Conservation (phyloP, 2,797 vertebrate genomes). For the Calcarius lapponicus region DNA sequence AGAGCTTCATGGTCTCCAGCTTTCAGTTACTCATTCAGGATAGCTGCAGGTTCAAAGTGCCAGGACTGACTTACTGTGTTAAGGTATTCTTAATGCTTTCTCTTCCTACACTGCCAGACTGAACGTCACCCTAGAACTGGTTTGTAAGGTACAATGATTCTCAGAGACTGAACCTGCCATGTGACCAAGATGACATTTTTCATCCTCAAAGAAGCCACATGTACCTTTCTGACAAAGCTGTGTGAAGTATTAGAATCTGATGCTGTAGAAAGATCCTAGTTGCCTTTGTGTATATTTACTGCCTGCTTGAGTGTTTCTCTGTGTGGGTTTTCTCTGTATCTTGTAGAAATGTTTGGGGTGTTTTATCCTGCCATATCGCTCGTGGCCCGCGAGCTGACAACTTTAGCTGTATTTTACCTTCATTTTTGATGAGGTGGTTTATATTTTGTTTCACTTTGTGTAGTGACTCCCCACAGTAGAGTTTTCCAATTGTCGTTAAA, state of each 20-base stretch:
- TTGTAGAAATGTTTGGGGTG: constrained; percentile 95
- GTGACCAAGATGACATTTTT: constrained; percentile 79
- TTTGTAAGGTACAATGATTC: constrained; percentile 63
- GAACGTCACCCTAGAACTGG: constrained; percentile 65
- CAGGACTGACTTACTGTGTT: constrained; percentile 48
- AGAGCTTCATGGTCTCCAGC: constrained; percentile 62
- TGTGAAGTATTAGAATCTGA: constrained; percentile 98
- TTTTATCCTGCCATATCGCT: constrained; percentile 96
- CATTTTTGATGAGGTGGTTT: constrained; percentile 98
- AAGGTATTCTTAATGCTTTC: constrained; percentile 66
- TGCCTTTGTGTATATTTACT: constrained; percentile 99
- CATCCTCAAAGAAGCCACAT: constrained; percentile 85
- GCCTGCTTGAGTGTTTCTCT: constrained; percentile 99
- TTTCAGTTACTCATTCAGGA: constrained; percentile 67
- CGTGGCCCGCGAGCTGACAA: constrained; percentile 86
- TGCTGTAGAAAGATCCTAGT: constrained; percentile 99
- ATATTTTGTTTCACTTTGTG: constrained; percentile 98
- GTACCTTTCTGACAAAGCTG: constrained; percentile 93
- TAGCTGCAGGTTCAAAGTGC: constrained; percentile 74
- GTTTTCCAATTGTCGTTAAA: constrained; percentile 99
- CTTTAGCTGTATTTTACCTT: constrained; percentile 97
- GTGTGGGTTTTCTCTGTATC: constrained; percentile 97
- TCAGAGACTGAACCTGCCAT: constrained; percentile 78
- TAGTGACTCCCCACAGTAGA: constrained; percentile 97
- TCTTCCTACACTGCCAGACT: constrained; percentile 80